Evolutionary conservation across 2,113 vertebrate genomes (phyloP), one percentile per base, ranked within the genome.

Genomic region (Antidorcas marsupialis): DNA sequence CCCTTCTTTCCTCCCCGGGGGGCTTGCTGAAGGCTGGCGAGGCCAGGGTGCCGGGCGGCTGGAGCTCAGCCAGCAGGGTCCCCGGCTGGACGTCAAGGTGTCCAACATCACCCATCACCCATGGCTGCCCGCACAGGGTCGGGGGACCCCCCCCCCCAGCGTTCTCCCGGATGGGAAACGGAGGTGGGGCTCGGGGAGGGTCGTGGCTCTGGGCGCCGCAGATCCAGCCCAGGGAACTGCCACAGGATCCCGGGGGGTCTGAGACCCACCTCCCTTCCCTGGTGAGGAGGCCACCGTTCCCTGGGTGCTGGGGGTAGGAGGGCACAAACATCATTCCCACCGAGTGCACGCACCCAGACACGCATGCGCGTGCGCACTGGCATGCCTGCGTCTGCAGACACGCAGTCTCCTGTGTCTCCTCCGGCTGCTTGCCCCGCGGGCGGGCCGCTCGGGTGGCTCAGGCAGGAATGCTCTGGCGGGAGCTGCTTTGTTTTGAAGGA

Each of bases 321-420:
- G 59, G 3, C 4, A 3, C 2, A 2, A 30, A 12, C 39, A 1
- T 4, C 0, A 2, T 30, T 23, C 39, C 59, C 84, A 36, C 27
- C 1, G 28, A 9, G 39, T 1, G 1, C 23, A 19, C 0, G 1
- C 14, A 15, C 3, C 7, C 33, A 25, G 19, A 17, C 1, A n/a
- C 8, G 14, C 2, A 2, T 0, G 5, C 33, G 11, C 55, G 0
- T 45, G 39, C 4, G 8, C 10, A 23, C 47, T 1, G 1, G 4
- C 1, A 1, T 3, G 47, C 53, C 91, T 21, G 47, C 5, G 10
- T 1, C 12, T 6, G 3, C 47, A 2, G 36, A 33, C 30, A 0
- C 13, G 1, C 62, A 0, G 33, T 15, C 27, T 14, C 57, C 12
- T 6, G 52, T 55, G 30, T 36, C 21, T 62, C 82, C 21, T 19